phyloP scores from a whole-genome alignment of 2,797 vertebrate species.

The Kryptolebias ocellatus region DNA sequence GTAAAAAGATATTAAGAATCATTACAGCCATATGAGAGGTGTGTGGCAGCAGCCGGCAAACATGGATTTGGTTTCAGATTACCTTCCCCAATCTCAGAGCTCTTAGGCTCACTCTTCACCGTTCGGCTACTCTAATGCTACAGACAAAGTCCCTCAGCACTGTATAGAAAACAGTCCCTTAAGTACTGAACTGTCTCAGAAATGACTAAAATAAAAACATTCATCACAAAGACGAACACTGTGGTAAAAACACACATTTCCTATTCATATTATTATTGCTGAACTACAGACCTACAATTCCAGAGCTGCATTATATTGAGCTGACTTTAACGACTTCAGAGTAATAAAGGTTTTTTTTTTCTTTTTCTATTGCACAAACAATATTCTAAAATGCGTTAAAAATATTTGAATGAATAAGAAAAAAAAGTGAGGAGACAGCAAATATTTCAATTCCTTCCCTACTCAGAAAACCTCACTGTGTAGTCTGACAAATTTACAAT shows the following conservation, averaged over 20 bases:
- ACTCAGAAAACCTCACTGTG: constrained; percentile 61
- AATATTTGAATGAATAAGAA: constrained; percentile 67
- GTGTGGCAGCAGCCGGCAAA: constrained; percentile 88
- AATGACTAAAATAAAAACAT: constrained; percentile 58
- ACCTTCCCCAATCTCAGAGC: constrained; percentile 88
- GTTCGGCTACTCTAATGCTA: constrained; percentile 86
- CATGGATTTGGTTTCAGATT: constrained; percentile 96
- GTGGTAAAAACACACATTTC: constrained; percentile 29
- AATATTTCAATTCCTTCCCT: constrained; percentile 43
- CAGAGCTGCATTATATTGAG: constrained; percentile 49
- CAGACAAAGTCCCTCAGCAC: constrained; percentile 88
- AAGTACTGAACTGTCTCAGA: constrained; percentile 75
- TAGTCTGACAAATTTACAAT: constrained; percentile 79
- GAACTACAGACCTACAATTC: constrained; percentile 37
- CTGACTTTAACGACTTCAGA: constrained; percentile 57
- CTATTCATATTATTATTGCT: constrained; percentile 20
- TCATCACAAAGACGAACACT: constrained; percentile 43
- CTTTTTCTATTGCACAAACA: constrained; percentile 67
- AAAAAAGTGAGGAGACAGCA: constrained; percentile 65
- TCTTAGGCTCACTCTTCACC: constrained; percentile 94
- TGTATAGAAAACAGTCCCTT: constrained; percentile 87
- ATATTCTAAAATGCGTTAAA: constrained; percentile 60
- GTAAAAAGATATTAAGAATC: constrained; percentile 81
- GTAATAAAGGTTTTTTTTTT: constrained; percentile 66
- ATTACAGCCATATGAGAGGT: constrained; percentile 85